Evolutionary conservation across 2,113 vertebrate species (phyloP).

Genomic region (Campylomormyrus numenius): DNA sequence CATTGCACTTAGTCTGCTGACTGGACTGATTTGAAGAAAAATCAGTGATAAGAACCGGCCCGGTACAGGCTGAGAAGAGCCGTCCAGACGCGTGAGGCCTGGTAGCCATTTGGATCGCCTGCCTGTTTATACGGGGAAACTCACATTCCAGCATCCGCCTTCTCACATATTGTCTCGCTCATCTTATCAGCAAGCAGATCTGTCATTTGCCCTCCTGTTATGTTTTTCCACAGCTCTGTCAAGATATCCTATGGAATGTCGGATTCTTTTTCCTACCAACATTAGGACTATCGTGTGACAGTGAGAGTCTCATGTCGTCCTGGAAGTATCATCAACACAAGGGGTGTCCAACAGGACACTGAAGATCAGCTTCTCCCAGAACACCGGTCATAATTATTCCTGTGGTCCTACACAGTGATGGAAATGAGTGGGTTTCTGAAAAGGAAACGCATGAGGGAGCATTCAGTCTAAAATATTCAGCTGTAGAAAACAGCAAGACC

Average conservation of each 20-base stretch:
- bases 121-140: slow-evolving; percentile 11
- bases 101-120: not conserved
- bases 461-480: not conserved
- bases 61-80: not conserved
- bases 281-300: slow-evolving; percentile 4
- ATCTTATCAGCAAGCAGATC: not conserved
- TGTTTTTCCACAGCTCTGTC: not conserved
- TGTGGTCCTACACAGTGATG: not conserved
- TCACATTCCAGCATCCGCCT: slow-evolving; percentile 12
- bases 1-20: not conserved
- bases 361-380: not conserved
- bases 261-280: not conserved
- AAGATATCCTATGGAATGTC: not conserved
- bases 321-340: not conserved
- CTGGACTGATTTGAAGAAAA: not conserved
- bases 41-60: not conserved
- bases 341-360: not conserved
- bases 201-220: not conserved
- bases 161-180: not conserved
- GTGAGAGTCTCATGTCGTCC: not conserved
- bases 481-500: not conserved
- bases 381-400: not conserved
- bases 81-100: not conserved
- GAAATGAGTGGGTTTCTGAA: not conserved
- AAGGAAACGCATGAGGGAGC: not conserved